Evolutionary conservation across 2,888 invertebrate species (phyloP).

Genomic region (Polymixis lichenea): DNA sequence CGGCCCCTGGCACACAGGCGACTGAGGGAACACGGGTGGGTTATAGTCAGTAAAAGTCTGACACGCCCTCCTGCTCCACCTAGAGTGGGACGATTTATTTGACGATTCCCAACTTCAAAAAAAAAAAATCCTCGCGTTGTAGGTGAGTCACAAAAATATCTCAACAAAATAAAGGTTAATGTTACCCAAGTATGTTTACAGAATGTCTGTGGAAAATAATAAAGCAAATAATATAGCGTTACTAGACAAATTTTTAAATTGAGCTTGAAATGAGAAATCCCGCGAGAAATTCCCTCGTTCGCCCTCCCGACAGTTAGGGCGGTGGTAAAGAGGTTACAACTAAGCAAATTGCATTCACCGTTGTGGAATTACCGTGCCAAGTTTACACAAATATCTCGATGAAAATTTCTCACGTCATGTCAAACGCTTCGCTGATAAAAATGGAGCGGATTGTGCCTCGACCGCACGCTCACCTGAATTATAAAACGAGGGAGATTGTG

Average conservation of each 20-base stretch:
- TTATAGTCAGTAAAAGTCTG: too few species aligned
- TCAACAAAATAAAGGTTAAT: conserved; percentile 29
- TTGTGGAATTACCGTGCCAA: conserved; percentile 74
- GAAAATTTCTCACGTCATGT: conserved; percentile 66
- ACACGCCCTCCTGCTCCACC: too few species aligned
- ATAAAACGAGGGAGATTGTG: conserved; percentile 38
- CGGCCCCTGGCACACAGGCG: too few species aligned
- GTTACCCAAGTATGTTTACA: conserved; percentile 47
- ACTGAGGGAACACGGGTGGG: too few species aligned
- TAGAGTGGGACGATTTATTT: too few species aligned
- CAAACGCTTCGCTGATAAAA: conserved; percentile 64
- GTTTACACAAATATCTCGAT: conserved; percentile 70
- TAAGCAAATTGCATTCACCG: conserved; percentile 85
- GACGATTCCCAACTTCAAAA: too few species aligned
- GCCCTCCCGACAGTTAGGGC: conserved; percentile 69
- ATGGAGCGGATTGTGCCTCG: conserved; percentile 45
- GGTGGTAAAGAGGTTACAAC: conserved; percentile 83
- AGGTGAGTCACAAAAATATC: conserved; percentile 11
- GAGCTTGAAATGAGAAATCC: conserved; percentile 86
- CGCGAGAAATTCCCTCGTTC: conserved; percentile 75
- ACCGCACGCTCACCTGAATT: conserved; percentile 52
- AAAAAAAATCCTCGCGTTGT: too few species aligned
- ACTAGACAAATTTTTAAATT: conserved; percentile 82
- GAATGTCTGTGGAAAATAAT: conserved; percentile 62
- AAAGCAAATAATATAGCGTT: conserved; percentile 68